Evolutionary conservation across 2,113 vertebrate genomes (phyloP).

Genomic region (Seriola quinqueradiata): DNA sequence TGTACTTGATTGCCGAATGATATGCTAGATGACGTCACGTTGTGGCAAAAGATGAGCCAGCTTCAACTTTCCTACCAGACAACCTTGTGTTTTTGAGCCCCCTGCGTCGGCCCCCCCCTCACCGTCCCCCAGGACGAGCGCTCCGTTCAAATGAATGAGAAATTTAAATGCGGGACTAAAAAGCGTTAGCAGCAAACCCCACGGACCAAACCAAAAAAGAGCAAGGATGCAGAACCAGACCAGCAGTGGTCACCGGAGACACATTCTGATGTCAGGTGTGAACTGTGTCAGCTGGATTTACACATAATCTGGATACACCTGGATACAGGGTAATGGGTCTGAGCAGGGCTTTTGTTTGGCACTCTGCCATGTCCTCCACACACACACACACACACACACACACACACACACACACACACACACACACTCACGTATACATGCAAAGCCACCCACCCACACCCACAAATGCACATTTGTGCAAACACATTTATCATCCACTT

Average conservation of each 20-base stretch:
- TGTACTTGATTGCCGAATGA: not conserved
- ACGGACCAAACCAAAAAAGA: not conserved
- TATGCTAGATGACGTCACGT: not conserved
- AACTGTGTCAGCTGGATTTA: constrained; percentile 18
- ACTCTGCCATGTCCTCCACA: not conserved
- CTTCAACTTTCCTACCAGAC: too few relatives aligned
- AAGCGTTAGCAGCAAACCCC: too few relatives aligned
- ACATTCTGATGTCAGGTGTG: constrained; percentile 49
- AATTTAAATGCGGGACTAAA: not conserved
- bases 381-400: not conserved
- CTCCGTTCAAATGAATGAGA: not conserved
- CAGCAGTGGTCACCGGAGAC: constrained; percentile 1
- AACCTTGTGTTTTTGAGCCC: not conserved
- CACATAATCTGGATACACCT: constrained; percentile 29
- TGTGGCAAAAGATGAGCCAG: too few relatives aligned
- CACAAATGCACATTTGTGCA: constrained; percentile 53
- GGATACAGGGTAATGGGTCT: constrained; percentile 12
- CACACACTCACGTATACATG: constrained; percentile 20
- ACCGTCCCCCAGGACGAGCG: too few relatives aligned
- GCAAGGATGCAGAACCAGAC: not conserved
- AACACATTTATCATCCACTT: constrained; percentile 57
- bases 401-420: not conserved
- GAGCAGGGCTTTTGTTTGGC: not conserved
- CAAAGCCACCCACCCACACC: constrained; percentile 40
- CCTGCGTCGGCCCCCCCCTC: too few relatives aligned